phyloP scores from a whole-genome alignment of 2,113 vertebrate genomes.

The Pomatorhinus ruficollis region DNA sequence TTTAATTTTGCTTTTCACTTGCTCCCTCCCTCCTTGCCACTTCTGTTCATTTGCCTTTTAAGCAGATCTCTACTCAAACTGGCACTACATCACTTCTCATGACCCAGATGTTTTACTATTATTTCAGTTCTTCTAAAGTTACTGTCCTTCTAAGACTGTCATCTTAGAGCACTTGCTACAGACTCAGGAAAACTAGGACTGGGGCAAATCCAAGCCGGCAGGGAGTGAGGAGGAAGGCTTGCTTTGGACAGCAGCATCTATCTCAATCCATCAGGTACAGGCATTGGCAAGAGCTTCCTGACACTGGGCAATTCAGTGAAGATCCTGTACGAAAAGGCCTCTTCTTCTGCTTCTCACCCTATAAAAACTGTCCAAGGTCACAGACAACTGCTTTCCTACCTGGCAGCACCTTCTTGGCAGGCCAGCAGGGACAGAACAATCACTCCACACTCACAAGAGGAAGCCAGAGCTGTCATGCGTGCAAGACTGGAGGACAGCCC shows the following conservation, averaged over 20 bases:
- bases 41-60: neutral
- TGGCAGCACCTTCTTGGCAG: neutral
- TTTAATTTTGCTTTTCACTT: neutral
- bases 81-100: fast-evolving
- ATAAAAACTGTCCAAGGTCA: neutral
- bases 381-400: neutral
- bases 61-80: neutral
- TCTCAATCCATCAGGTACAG: fast-evolving
- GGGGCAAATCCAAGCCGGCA: neutral
- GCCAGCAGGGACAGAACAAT: neutral
- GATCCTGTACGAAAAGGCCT: neutral
- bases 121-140: neutral
- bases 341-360: neutral
- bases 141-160: fast-evolving
- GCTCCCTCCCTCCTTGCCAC: neutral
- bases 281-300: neutral
- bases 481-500: neutral
- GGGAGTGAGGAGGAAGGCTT: fast-evolving
- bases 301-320: neutral
- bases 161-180: neutral
- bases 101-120: neutral
- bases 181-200: neutral
- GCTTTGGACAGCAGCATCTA: neutral
- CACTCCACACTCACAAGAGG: neutral
- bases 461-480: neutral